A percentile compares a stretch with the other conserved stretches of the same genome.
phyloP scores from a whole-genome alignment of 2,888 invertebrate genomes.

The Operophtera brumata region DNA sequence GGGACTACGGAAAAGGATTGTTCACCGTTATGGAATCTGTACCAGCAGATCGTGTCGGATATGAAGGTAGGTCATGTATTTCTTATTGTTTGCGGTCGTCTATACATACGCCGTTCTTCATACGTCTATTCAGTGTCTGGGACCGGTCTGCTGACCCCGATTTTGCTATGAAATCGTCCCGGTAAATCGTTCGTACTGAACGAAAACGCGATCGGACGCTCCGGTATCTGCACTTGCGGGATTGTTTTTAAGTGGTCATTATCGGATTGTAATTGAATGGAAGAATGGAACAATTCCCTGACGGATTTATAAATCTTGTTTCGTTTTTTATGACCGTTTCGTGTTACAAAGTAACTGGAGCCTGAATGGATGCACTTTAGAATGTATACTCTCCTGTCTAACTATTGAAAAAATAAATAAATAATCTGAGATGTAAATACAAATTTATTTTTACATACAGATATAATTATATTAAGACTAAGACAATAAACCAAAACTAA shows the following conservation, averaged over 20 bases:
- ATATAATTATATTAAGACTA: too few species aligned
- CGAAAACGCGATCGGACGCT: constrained; percentile 40
- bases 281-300: constrained; percentile 14
- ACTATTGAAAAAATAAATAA: too few species aligned
- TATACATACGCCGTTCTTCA: not conserved
- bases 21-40: constrained; percentile 94
- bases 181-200: constrained; percentile 55
- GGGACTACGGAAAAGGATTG: constrained; percentile 89
- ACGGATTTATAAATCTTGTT: constrained; percentile 9
- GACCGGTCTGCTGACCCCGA: constrained; percentile 47
- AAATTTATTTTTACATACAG: too few species aligned
- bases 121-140: constrained; percentile 28
- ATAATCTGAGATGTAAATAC: too few species aligned
- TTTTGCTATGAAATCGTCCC: constrained; percentile 49
- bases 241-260: constrained; percentile 25
- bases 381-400: not conserved
- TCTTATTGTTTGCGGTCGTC: constrained; percentile 13
- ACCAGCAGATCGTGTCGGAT: constrained; percentile 96
- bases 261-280: constrained; percentile 15
- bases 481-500: too few species aligned
- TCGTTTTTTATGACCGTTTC: not conserved
- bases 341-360: constrained; percentile 1
- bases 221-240: constrained; percentile 24
- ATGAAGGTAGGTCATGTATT: constrained; percentile 90
- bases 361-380: not conserved